phyloP scores from a whole-genome alignment of 2,888 invertebrate species.

The Drosophila fungiperda region DNA sequence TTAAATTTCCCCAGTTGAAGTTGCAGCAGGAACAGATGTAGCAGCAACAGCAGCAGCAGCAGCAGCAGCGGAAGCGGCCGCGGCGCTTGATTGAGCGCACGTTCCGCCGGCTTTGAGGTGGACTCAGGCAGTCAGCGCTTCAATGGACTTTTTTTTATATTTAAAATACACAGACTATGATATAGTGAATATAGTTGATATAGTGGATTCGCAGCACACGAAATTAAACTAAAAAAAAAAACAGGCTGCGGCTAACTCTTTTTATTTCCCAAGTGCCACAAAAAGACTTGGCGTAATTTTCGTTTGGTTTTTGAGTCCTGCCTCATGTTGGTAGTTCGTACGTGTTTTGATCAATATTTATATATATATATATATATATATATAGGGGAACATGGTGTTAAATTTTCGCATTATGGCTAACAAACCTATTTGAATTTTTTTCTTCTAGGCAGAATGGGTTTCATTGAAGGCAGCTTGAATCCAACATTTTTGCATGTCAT shows the following conservation, averaged over 20 bases:
- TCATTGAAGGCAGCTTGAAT: neutral
- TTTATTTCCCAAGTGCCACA: conserved; percentile 69
- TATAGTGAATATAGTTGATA: conserved; percentile 13
- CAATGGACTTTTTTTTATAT: conserved; percentile 53
- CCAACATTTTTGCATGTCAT: conserved; percentile 69
- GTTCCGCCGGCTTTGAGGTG: conserved; percentile 56
- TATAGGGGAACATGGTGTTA: conserved; percentile 5
- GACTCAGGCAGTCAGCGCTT: conserved; percentile 52
- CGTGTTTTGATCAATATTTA: conserved; percentile 55
- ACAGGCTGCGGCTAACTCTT: conserved; percentile 53
- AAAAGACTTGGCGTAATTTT: conserved; percentile 61
- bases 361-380: neutral
- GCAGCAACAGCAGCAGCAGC: conserved; percentile 57
- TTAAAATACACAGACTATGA: conserved; percentile 50
- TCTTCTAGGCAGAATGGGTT: conserved; percentile 35
- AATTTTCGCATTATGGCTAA: conserved; percentile 62
- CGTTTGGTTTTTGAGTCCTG: conserved; percentile 30
- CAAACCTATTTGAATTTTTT: conserved; percentile 39
- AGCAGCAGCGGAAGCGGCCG: conserved; percentile 39
- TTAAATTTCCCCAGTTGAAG: conserved; percentile 77
- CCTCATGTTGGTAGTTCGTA: conserved; percentile 25
- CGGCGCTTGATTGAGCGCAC: conserved; percentile 79
- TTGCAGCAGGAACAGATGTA: conserved; percentile 6
- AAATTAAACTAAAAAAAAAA: conserved; percentile 51
- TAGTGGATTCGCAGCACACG: conserved; percentile 25